These are phyloP conservation scores for Saccopteryx leptura DNA, from an alignment of 2,113 vertebrate species.

Conservation along the genomic window DNA sequence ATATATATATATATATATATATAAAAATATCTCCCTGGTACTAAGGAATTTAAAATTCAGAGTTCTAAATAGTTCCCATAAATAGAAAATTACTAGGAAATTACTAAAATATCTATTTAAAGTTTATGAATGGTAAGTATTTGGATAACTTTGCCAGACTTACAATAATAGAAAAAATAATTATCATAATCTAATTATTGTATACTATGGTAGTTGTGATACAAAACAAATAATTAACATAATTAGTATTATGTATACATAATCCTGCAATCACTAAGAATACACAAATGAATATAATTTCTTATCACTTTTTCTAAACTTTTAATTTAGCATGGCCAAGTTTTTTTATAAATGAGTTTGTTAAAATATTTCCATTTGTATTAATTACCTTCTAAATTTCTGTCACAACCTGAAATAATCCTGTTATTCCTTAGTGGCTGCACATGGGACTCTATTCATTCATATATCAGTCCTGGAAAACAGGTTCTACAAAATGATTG, in stretches of 20 bases:
- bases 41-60: neutral
- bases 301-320: neutral
- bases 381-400: slow-evolving; percentile 43
- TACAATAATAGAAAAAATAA: neutral
- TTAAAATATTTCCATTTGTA: neutral
- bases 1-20: too few relatives aligned
- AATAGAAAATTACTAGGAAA: neutral
- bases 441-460: slow-evolving; percentile 47
- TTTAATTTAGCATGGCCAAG: neutral
- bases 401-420: slow-evolving; percentile 49
- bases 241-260: neutral
- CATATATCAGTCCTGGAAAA: slow-evolving; percentile 61
- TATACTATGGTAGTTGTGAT: neutral
- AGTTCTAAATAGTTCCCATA: neutral
- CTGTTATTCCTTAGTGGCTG: slow-evolving; percentile 37
- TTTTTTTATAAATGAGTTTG: neutral
- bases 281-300: neutral
- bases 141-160: neutral
- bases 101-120: neutral
- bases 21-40: neutral
- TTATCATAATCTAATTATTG: neutral
- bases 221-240: neutral
- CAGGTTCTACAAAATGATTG: slow-evolving; percentile 5
- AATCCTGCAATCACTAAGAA: neutral
- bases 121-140: neutral